Evolutionary conservation across 2,888 invertebrate species (phyloP), one percentile per base, ranked within the genome.

Genomic region (Pachliopta kotzebuea): DNA sequence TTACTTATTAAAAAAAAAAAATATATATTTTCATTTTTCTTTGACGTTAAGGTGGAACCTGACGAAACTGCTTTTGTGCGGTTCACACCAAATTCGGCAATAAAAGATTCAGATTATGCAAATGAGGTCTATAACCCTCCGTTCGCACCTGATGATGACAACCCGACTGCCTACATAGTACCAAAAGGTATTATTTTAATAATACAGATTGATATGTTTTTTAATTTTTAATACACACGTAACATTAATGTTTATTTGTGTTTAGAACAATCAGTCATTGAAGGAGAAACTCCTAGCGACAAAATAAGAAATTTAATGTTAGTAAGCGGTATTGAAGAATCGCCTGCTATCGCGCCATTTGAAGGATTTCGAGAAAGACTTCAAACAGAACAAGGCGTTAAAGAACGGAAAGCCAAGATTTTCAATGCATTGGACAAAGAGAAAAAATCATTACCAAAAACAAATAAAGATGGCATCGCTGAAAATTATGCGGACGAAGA

Each of bases 41-140:
- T 14, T 37, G 4, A 18, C n/a, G 73, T 71, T 68, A 72, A 92
- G 85, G 83, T 93, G 61, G 94, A 95, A 73, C 93, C 95, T 20
- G 94, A 94, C 70, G 94, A 95, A 76, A 90, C 96, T 76, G 97
- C 97, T 37, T 95, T 95, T 73, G 95, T 97, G 31, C 95, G 95
- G 70, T 97, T 96, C 75, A 95, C 94, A 9, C 97, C 97, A 18
- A 93, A 93, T 62, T 84, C 87, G 20, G 94, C 93, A 67, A 85
- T 92, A 63, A 90, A 88, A 8, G 93, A 95, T 76, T 93, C 94
- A 3, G 94, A 95, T 71, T 96, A 94, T 78, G 96, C 96, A n/a
- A 96, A 96, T 76, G 96, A 96, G 86, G 92, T 96, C 20, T 96
- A 95, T 80, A 95, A 93, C 80, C 96, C 96, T 26, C 95, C 96